Evolutionary conservation across 2,888 invertebrate genomes (phyloP).

Genomic region (Coremacera marginata): DNA sequence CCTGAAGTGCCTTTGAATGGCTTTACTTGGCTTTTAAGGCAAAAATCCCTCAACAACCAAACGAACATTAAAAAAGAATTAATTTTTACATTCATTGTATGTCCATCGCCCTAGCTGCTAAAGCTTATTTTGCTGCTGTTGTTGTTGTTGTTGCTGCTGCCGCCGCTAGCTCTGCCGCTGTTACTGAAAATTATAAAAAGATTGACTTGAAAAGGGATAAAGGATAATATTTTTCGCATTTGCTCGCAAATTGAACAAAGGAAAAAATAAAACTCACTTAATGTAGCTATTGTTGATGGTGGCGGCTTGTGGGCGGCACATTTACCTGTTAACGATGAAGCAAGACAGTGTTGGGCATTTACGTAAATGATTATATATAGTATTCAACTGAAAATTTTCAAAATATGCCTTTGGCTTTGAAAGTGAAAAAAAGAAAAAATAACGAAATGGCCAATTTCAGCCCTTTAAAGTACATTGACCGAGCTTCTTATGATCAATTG

Average conservation of each 20-base stretch:
- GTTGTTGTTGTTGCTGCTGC: not conserved
- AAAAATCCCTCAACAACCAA: constrained; percentile 54
- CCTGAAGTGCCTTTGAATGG: constrained; percentile 9
- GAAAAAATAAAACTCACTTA: not conserved
- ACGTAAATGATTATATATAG: too few species aligned
- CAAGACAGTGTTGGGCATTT: too few species aligned
- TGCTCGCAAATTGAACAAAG: constrained; percentile 30
- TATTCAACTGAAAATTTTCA: too few species aligned
- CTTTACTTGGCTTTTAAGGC: constrained; percentile 12
- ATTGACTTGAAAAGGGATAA: constrained; percentile 61
- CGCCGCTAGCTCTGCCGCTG: not conserved
- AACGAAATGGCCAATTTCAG: too few species aligned
- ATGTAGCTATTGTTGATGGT: not conserved
- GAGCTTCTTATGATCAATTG: too few species aligned
- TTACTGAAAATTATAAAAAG: constrained; percentile 57
- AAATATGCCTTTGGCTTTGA: too few species aligned
- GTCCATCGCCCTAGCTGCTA: not conserved
- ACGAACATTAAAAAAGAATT: constrained; percentile 61
- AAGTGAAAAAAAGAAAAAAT: too few species aligned
- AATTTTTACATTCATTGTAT: constrained; percentile 45
- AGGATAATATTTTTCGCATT: constrained; percentile 62
- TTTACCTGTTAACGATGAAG: too few species aligned
- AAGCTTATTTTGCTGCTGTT: not conserved
- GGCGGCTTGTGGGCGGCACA: not conserved
- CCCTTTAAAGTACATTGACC: too few species aligned